These are phyloP conservation scores for Saxidomus purpurata DNA, from an alignment of 1,140 invertebrate genomes.

Conservation along the genomic window DNA sequence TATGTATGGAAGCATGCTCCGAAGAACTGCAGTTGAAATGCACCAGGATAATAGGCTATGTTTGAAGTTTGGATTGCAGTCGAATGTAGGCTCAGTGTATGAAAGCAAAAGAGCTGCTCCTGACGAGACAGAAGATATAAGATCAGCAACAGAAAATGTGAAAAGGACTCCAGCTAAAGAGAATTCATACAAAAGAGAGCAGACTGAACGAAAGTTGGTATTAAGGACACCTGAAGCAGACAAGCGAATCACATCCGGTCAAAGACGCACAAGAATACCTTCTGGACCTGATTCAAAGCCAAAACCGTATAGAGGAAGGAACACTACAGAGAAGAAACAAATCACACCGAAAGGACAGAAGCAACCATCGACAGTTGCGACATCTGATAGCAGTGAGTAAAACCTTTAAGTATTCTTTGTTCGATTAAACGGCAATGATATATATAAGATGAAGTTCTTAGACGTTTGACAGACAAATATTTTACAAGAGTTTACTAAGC, in stretches of 20 bases:
- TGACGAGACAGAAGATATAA: not conserved
- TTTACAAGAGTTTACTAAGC: too few relatives aligned
- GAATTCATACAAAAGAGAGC: too few relatives aligned
- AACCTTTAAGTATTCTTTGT: too few relatives aligned
- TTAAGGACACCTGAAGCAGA: not conserved
- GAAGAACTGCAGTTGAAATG: not conserved
- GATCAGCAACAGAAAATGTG: not conserved
- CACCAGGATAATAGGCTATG: constrained; percentile 49
- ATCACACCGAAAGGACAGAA: too few relatives aligned
- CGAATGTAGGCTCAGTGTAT: constrained; percentile 1
- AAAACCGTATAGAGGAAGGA: not conserved
- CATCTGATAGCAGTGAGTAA: too few relatives aligned
- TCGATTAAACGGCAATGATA: too few relatives aligned
- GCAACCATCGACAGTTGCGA: too few relatives aligned
- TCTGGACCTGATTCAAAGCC: not conserved
- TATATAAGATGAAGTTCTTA: too few relatives aligned
- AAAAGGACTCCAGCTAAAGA: not conserved
- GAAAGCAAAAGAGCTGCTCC: not conserved
- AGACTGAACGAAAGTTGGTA: too few relatives aligned
- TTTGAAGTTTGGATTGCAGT: not conserved
- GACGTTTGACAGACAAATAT: too few relatives aligned
- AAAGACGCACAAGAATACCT: not conserved
- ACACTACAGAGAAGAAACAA: not conserved
- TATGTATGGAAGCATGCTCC: constrained; percentile 1
- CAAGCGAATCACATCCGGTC: not conserved